Conservation (phyloP, 2,888 invertebrate species). For the Agrilus biguttatus region DNA sequence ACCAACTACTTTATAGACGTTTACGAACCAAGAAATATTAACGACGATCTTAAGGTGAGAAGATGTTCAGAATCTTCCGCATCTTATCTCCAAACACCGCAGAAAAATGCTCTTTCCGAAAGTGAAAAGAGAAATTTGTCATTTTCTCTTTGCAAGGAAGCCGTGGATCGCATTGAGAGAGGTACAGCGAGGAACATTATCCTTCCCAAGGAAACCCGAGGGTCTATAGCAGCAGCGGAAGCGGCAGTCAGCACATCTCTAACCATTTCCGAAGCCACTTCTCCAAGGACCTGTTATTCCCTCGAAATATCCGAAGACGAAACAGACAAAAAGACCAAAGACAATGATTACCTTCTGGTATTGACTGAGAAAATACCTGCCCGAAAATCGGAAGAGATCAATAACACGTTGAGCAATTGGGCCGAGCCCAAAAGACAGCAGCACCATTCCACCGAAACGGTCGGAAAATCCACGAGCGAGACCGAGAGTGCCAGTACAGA, state of each 20-base stretch:
- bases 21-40: slow-evolving; percentile 8
- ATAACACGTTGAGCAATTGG: slow-evolving; percentile 32
- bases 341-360: slow-evolving; percentile 32
- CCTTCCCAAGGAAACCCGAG: slow-evolving; percentile 43
- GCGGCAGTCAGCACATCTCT: slow-evolving; percentile 33
- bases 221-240: slow-evolving; percentile 41
- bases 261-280: slow-evolving; percentile 22
- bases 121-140: slow-evolving; percentile 60
- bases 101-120: slow-evolving; percentile 33
- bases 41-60: slow-evolving; percentile 26
- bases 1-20: no score
- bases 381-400: slow-evolving; percentile 22
- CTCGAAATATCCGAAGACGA: slow-evolving; percentile 30
- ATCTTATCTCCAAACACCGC: neutral
- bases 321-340: slow-evolving; percentile 13
- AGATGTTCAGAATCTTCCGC: slow-evolving; percentile 29
- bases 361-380: slow-evolving; percentile 24
- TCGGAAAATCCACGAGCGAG: slow-evolving; percentile 43
- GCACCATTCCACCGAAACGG: slow-evolving; percentile 19
- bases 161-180: slow-evolving; percentile 44
- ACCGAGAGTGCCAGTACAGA: slow-evolving; percentile 62
- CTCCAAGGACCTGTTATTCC: slow-evolving; percentile 35
- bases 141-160: slow-evolving; percentile 57
- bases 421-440: slow-evolving; percentile 27
- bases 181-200: slow-evolving; percentile 22